Base-by-base conservation (phyloP, 2,888 invertebrate species). In the Megalurothrips usitatus region DNA sequence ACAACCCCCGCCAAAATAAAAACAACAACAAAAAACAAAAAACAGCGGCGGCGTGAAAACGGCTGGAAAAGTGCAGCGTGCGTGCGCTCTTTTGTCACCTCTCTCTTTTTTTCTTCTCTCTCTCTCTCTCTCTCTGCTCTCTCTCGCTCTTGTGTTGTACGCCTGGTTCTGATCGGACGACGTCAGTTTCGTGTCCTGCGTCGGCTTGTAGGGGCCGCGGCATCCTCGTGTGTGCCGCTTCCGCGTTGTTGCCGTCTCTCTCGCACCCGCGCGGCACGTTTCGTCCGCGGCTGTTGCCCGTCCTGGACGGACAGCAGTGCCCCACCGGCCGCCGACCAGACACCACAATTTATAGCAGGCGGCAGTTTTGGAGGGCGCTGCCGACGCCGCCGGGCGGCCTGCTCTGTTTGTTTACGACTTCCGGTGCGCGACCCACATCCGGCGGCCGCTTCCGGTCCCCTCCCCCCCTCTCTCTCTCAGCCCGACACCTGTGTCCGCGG, bases 361-460 rank as follows among this genome's bases (percentile, higher is more conserved):
- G 58, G 58, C 58, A 17, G 52, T 52, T 52, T 52, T 19, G 52
- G 58, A 58, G 58, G 58, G 58, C 58, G 58, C 58, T 10, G 19
- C 52, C 52, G 2, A 2, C 52, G 19, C 52, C 52, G 2, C 34
- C 34, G 34, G 2, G 34, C 58, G 14, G 8, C 19, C 58, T 58
- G 68, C 68, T 23, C 68, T 75, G 68, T 75, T 75, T 75, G 68
- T 75, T 75, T 75, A 75, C 68, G 68, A 75, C 68, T 75, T 75
- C 68, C 68, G 68, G 26, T 75, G 68, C 68, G 68, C 68, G 68
- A 75, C 68, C 68, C 26, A 75, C 68, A 26, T 75, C 68, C 68
- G 68, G 68, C 26, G 68, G 68, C 68, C 26, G 26, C 68, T 75
- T 75, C 68, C 68, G 68, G 68, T 12, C 68, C 23, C 11, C 26